A percentile compares a stretch with the other conserved stretches of the same genome.
Evolutionary conservation across 2,113 vertebrate genomes (phyloP).

Genomic region (Chrysochloris asiatica): DNA sequence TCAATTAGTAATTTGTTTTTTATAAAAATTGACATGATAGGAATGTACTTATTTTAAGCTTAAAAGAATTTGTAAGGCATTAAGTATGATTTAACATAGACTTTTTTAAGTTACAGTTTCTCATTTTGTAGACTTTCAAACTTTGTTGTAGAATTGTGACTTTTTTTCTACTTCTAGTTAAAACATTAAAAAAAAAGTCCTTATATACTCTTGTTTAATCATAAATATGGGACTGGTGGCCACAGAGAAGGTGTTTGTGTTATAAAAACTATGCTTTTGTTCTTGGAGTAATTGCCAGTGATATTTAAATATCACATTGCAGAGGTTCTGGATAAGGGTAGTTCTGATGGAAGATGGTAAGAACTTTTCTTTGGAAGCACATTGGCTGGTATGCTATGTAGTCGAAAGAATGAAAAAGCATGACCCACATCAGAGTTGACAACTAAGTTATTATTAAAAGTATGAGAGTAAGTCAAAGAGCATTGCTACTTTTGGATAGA

Average conservation of each 20-base stretch:
- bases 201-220: neutral
- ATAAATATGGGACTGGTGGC: neutral
- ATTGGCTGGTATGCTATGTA: too few species aligned
- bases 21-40: neutral
- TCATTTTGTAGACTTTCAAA: neutral
- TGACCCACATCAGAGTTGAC: neutral
- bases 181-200: neutral
- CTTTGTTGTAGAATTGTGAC: neutral
- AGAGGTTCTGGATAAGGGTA: neutral
- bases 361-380: neutral
- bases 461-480: neutral
- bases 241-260: neutral
- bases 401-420: neutral
- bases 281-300: neutral
- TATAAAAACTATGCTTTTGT: neutral
- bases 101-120: conserved; percentile 1
- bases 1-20: neutral
- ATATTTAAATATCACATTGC: neutral
- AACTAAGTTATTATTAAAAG: neutral
- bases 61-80: too few species aligned
- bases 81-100: neutral
- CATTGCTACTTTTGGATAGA: too few species aligned
- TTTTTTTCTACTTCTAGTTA: neutral
- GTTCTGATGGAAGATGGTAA: neutral
- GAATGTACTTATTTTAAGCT: too few species aligned